Percentiles rank a stretch among this genome's conserved stretches.
Evolutionary conservation across 92 coral and sea anemone species (phyloP).

Genomic region (Phenganax subtilis): DNA sequence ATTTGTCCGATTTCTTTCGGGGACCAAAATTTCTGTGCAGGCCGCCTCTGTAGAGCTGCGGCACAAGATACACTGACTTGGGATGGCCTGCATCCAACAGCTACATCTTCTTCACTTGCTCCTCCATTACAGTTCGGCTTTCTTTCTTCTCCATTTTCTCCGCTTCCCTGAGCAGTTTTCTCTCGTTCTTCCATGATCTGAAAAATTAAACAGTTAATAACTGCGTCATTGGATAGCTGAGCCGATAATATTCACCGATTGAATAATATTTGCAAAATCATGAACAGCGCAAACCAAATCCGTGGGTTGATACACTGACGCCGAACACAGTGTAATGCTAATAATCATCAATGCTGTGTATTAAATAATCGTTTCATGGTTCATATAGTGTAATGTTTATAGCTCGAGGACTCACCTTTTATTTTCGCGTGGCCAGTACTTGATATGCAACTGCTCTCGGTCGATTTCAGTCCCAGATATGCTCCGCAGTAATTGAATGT

Average conservation of each 20-base stretch:
- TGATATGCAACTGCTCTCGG: neutral
- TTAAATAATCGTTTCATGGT: neutral
- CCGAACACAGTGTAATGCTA: neutral
- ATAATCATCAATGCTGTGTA: neutral
- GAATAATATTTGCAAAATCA: conserved; percentile 19
- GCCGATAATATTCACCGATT: conserved; percentile 11
- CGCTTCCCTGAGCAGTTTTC: neutral
- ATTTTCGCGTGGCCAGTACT: neutral
- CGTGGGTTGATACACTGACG: neutral
- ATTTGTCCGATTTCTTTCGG: conserved; percentile 77
- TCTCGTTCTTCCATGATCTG: conserved; percentile 32
- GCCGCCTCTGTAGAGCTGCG: neutral
- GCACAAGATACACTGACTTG: neutral
- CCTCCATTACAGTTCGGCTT: neutral
- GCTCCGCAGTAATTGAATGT: neutral
- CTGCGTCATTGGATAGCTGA: conserved; percentile 13
- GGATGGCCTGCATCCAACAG: neutral
- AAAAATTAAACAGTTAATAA: conserved; percentile 9
- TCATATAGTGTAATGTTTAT: conserved; percentile 11
- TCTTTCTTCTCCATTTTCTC: neutral
- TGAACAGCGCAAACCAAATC: neutral
- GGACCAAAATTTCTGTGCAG: conserved; percentile 22
- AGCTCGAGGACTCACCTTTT: conserved; percentile 18
- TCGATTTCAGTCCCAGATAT: neutral
- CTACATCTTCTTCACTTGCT: neutral